Conservation (phyloP, 2,797 vertebrate species). For the Chelon labrosus region DNA sequence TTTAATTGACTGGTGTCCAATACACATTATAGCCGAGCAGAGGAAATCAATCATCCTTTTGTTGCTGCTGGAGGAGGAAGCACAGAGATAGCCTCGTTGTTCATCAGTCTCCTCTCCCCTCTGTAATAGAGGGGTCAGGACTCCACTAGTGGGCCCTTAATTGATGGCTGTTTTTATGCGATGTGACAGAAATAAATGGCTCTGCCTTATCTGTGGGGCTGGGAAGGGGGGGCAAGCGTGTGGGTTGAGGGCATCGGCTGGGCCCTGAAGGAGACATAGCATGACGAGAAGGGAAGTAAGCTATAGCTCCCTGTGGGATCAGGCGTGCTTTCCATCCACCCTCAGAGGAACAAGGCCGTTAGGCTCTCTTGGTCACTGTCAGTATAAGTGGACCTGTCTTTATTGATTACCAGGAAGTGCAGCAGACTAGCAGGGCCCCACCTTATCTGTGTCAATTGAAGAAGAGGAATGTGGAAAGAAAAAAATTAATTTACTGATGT, state of each 20-base stretch:
- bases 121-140: conserved; percentile 79
- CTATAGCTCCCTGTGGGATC: conserved; percentile 68
- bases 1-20: conserved; percentile 77
- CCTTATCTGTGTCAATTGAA: conserved; percentile 12
- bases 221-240: conserved; percentile 20
- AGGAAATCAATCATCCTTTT: conserved; percentile 77
- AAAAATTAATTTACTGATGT: conserved; percentile 21
- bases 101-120: conserved; percentile 67
- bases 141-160: conserved; percentile 70
- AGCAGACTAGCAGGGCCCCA: conserved; percentile 21
- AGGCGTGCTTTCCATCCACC: conserved; percentile 39
- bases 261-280: conserved; percentile 63
- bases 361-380: conserved; percentile 58
- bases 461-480: conserved; percentile 23
- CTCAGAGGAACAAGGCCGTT: conserved; percentile 48
- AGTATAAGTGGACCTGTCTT: conserved; percentile 61
- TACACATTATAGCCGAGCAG: conserved; percentile 59
- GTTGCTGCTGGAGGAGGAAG: conserved; percentile 56
- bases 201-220: conserved; percentile 68
- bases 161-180: conserved; percentile 82
- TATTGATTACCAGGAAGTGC: conserved; percentile 68
- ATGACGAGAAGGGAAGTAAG: conserved; percentile 67
- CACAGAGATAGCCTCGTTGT: conserved; percentile 66
- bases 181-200: conserved; percentile 80
- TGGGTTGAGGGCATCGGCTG: conserved; percentile 27